Conservation (phyloP, 2,113 vertebrate genomes). For the Coreoperca whiteheadi region DNA sequence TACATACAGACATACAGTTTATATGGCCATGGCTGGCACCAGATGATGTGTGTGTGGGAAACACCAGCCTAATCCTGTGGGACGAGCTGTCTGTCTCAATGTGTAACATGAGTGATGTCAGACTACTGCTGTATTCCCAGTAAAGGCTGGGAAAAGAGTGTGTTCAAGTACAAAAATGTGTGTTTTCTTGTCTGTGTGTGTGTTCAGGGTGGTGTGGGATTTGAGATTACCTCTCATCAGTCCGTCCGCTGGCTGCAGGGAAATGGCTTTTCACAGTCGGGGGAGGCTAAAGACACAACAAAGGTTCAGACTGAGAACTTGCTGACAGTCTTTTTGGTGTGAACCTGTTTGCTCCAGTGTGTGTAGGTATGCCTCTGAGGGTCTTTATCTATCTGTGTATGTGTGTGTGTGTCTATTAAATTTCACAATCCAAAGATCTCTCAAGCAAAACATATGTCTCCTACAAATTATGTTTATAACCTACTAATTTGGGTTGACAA, state of each 20-base stretch:
- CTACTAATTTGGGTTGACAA: no score
- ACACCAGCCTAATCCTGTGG: slow-evolving; percentile 65
- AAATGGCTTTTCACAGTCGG: slow-evolving; percentile 29
- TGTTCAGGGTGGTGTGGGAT: slow-evolving; percentile 39
- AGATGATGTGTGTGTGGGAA: slow-evolving; percentile 52
- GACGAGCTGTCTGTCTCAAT: slow-evolving; percentile 58
- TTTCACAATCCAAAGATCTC: background rate
- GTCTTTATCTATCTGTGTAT: background rate
- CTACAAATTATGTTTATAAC: background rate
- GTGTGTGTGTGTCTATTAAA: background rate
- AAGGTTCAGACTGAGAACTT: slow-evolving; percentile 37
- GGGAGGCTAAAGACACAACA: slow-evolving; percentile 60
- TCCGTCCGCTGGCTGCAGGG: slow-evolving; percentile 40
- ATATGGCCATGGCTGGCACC: slow-evolving; percentile 63
- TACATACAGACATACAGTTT: slow-evolving; percentile 41
- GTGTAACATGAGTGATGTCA: slow-evolving; percentile 71
- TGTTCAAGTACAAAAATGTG: slow-evolving; percentile 10
- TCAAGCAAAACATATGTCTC: background rate
- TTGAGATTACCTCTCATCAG: slow-evolving; percentile 53
- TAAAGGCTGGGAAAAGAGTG: slow-evolving; percentile 58
- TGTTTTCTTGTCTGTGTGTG: slow-evolving; percentile 37
- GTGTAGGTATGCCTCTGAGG: background rate
- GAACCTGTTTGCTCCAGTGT: background rate
- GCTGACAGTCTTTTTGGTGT: slow-evolving; percentile 40
- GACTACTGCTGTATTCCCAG: slow-evolving; percentile 33